Base-by-base conservation (phyloP, 2,888 invertebrate genomes). In the Netelia inedita region DNA sequence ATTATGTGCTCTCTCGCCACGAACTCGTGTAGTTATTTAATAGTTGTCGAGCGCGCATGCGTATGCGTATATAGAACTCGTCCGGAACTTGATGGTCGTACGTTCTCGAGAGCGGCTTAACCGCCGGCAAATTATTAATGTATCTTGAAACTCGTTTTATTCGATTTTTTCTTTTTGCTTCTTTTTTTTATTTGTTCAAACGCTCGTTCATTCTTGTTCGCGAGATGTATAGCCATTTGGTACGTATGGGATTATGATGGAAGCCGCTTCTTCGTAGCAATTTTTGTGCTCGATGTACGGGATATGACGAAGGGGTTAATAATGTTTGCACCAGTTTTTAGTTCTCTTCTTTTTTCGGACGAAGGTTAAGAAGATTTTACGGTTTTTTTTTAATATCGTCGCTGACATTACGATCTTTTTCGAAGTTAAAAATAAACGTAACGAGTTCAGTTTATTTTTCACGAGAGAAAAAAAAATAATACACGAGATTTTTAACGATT, bases 11-110 rank as follows among this genome's bases (percentile, higher is more conserved):
- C 55, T 23, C 55, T 57, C 16, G 28, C n/a, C 50, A 46, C 10
- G 65, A 65, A 23, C 59, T 50, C 46, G 46, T 46, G 78, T 23
- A 28, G 28, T 57, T 69, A 78, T 78, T 78, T 78, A 68, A 69
- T 78, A 68, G 68, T 78, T 68, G 68, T 50, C 68, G 69, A 78
- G 68, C 68, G 3, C 66, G 57, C 66, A 28, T 28, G 28, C 28
- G 28, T 5, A 28, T 28, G 5, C 28, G 11, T 46, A 14, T 46
- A 14, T 28, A 28, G 59, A 59, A 21, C 41, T n/a, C 43, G 57
- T 46, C 66, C 16, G 23, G 61, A 35, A 41, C 65, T 35, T 50
- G 41, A 61, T 59, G 59, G 59, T 68, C 69, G 57, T 69, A 16
- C 46, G 46, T 21, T 16, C 23, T 43, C 16, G 10, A n/a, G 41